These are phyloP conservation scores for Vanacampus margaritifer DNA, from an alignment of 2,113 vertebrate genomes.

Conservation along the genomic window DNA sequence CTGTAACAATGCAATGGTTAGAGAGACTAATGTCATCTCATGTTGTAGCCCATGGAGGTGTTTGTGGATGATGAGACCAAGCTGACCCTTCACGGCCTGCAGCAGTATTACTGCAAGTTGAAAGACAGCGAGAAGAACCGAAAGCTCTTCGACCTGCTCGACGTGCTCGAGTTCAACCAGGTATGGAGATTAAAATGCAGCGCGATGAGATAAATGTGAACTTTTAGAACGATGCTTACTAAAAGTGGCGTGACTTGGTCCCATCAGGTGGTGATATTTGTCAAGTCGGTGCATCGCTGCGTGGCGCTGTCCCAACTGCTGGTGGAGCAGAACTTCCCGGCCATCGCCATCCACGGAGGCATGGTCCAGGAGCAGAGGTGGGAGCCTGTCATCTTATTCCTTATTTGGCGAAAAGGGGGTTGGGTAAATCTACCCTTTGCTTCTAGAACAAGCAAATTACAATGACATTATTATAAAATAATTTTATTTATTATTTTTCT, in stretches of 20 bases:
- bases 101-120: conserved; percentile 87
- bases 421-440: no score
- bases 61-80: conserved; percentile 90
- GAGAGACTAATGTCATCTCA: neutral
- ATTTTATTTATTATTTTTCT: no score
- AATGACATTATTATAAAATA: no score
- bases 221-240: neutral
- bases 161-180: conserved; percentile 88
- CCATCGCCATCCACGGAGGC: conserved; percentile 84
- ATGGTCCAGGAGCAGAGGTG: conserved; percentile 88
- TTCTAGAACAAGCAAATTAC: no score
- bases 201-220: no score
- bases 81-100: conserved; percentile 83
- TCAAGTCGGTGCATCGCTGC: conserved; percentile 86
- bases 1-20: no score
- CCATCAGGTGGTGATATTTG: conserved; percentile 86
- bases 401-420: neutral
- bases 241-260: neutral
- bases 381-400: neutral
- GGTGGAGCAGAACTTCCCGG: conserved; percentile 87
- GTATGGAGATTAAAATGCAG: conserved; percentile 43
- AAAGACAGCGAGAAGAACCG: conserved; percentile 91
- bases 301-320: conserved; percentile 86
- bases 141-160: conserved; percentile 85
- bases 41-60: conserved; percentile 83